Conservation (phyloP, 2,797 vertebrate genomes). For the Falco cherrug region DNA sequence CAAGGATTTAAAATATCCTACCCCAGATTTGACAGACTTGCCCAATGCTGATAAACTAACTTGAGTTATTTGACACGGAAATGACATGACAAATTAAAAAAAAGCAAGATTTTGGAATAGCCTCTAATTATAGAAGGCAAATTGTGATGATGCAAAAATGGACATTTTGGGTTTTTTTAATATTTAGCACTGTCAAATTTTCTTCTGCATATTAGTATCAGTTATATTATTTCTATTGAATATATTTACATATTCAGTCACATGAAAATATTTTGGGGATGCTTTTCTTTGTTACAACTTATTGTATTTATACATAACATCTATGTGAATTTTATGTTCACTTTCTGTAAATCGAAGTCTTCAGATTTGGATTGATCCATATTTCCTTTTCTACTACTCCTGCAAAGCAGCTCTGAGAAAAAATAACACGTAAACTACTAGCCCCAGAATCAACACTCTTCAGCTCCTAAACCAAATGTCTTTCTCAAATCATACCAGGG, state of each 20-base stretch:
- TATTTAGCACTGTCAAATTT: background rate
- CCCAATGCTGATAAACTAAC: background rate
- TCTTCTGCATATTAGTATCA: background rate
- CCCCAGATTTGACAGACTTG: background rate
- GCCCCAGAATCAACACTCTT: background rate
- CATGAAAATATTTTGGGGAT: background rate
- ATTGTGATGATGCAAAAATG: background rate
- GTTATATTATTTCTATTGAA: background rate
- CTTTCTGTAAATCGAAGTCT: background rate
- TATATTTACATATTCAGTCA: background rate
- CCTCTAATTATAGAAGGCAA: background rate
- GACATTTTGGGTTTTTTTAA: background rate
- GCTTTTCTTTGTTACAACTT: background rate
- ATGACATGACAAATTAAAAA: background rate
- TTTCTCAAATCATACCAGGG: background rate
- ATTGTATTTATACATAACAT: background rate
- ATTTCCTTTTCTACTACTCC: background rate
- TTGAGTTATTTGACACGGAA: background rate
- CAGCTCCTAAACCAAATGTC: background rate
- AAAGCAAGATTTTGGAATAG: fast-evolving
- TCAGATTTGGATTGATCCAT: background rate
- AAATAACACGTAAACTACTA: background rate
- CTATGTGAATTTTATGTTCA: background rate
- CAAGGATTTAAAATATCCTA: background rate
- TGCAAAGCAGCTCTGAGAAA: background rate